Evolutionary conservation across 2,797 vertebrate species (phyloP), one percentile per base, ranked within the genome.

Genomic region (Cichlasoma orientale): DNA sequence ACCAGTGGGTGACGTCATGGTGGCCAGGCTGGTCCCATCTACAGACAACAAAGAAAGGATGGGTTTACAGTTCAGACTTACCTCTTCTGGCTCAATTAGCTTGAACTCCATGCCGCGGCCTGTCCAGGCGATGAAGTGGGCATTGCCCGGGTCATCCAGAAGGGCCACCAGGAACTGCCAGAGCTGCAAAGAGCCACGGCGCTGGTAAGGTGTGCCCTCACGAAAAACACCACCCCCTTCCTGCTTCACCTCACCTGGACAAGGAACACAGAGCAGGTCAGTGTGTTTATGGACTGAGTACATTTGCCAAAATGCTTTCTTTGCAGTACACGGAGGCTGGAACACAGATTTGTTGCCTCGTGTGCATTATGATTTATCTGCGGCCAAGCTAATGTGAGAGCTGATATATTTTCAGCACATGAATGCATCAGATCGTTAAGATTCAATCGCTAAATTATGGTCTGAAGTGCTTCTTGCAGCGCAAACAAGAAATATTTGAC

Each of bases 31-130:
- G 8, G 23, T 66, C 2, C 0, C 1, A 16, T 25, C 10, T 19
- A n/a, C 11, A 7, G 25, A 29, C 41, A 29, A 13, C 3, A 36
- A 47, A 50, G 12, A 5, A 53, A 44, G 50, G 10, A 4, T 1
- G 0, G 4, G 16, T 27, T n/a, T n/a, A 2, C 3, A 57, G 11
- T 36, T 56, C 23, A 38, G 52, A 23, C 78, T 4, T 75, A 98
- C 98, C 98, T 99, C 98, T 89, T 99, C 98, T 1, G 98, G 98
- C 81, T 99, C 98, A 4, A 99, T 98, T 83, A 99, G 96, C 89
- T 99, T 99, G 94, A 99, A 99, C 88, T 99, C 98, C 98, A 99
- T 99, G 72, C 98, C 98, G 72, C 98, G 96, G 4, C 98, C 98
- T 0, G 98, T 99, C 98, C 98, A 99, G 72, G 98, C 97, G 56